Evolutionary conservation across 1,140 invertebrate species (phyloP), one percentile per base, ranked within the genome.

Genomic region (Triops longicaudatus): DNA sequence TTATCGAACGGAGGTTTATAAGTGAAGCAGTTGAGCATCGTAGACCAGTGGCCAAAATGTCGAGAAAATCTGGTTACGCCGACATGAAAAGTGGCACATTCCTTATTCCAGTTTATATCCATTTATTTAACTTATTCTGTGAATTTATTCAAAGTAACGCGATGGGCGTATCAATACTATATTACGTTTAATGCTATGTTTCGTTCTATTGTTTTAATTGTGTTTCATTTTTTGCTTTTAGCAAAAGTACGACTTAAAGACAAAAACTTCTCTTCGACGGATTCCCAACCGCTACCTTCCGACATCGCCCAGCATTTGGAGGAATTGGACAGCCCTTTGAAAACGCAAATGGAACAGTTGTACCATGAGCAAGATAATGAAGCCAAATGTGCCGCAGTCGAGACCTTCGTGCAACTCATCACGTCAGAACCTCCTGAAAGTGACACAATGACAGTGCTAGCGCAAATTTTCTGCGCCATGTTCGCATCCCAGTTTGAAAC

Each of bases 381-480:
- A 14, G 22, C 11, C 75, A 84, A 87, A 80, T 92, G 90, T 85
- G 89, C 91, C 83, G 83, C 88, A 43, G 91, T 91, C 86, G 91
- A 92, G 79, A 86, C 86, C 79, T 83, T 93, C 76, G 86, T 92
- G 73, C 88, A 91, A 83, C 83, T 87, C 80, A 84, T 91, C n/a
- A 84, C 91, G 26, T 84, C 89, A 78, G 75, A 84, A 44, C 76
- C 72, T 11, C 63, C 77, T 31, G 78, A 73, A 50, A 72, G 72
- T n/a, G 75, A 78, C 12, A 44, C 50, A 37, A 37, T 73, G 27
- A 63, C 76, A 72, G 75, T 73, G 26, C 43, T 76, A 76, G 74
- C 44, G 17, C 44, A 76, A 9, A 77, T 50, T 73, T 37, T 76
- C 11, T 37, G 43, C 42, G 41, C 44, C 76, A 76, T 78, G 27